Base-by-base conservation (phyloP, 2,797 vertebrate genomes). In the Chloroceryle amazona region DNA sequence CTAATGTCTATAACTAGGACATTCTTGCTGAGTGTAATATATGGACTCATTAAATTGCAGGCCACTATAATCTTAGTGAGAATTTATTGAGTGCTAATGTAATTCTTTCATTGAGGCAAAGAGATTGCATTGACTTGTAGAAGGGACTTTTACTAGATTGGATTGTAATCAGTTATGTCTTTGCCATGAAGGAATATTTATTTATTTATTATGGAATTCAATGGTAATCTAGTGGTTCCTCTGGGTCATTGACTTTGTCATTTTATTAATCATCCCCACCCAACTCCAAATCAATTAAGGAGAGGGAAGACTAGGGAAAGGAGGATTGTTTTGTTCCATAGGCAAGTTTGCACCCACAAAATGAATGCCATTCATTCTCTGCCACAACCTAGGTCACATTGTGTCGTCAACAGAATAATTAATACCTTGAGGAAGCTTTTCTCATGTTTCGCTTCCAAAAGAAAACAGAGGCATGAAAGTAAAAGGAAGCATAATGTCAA, bases 81-180 rank as follows among this genome's bases (percentile, higher is more conserved):
- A 97, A 98, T 98, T 98, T 98, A 98, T 98, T 95, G 98, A 97
- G 97, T 97, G 95, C 96, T 98, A 97, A 98, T 98, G 96, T 97
- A 98, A 98, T 98, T 97, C 98, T 98, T 98, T 97, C 97, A 97
- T 97, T 93, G 96, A 97, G 91, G 97, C 96, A 96, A 96, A 98
- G 98, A 98, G 96, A 97, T 97, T 98, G 95, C 96, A 97, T 98
- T 98, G 97, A 98, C 97, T 98, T 91, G 91, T 96, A 86, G 95
- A 97, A 95, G 83, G 96, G 94, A 98, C 97, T 98, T 98, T 97
- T 96, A 98, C 96, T 98, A 98, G 98, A 98, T 98, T 98, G 98
- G 97, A 98, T 98, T 97, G 96, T 98, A 98, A 98, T 98, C 98
- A 98, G 97, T 98, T 98, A 98, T 89, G 95, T 96, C 97, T 98